Conservation (phyloP, 2,888 invertebrate species). For the Callyntrura sp. region DNA sequence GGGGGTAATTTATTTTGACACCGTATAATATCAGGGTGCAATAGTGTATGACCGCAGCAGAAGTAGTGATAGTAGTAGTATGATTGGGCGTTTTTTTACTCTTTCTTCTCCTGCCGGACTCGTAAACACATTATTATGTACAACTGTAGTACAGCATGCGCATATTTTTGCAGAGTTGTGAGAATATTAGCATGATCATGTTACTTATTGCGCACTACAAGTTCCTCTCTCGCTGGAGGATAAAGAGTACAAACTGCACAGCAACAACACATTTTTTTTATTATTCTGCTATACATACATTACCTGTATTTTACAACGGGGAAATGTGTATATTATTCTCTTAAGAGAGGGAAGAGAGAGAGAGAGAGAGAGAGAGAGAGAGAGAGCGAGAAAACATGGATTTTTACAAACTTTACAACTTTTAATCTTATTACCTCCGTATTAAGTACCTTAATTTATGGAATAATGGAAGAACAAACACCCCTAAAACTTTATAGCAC, state of each 20-base stretch:
- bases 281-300: too few relatives aligned
- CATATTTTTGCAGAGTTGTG: slow-evolving; percentile 55
- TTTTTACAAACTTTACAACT: background rate
- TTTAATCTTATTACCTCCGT: background rate
- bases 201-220: slow-evolving; percentile 27
- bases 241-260: too few relatives aligned
- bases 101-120: background rate
- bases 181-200: slow-evolving; percentile 59
- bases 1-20: slow-evolving; percentile 56
- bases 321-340: too few relatives aligned
- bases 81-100: slow-evolving; percentile 22
- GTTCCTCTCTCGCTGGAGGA: too few relatives aligned
- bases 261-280: too few relatives aligned
- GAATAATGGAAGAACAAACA: slow-evolving; percentile 38
- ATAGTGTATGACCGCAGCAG: background rate
- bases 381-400: too few relatives aligned
- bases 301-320: too few relatives aligned
- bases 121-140: too few relatives aligned
- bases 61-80: too few relatives aligned
- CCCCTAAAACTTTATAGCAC: slow-evolving; percentile 14
- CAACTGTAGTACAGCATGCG: background rate
- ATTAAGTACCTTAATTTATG: slow-evolving; percentile 4
- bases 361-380: too few relatives aligned
- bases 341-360: too few relatives aligned
- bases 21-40: slow-evolving; percentile 13